A percentile compares a stretch with the other conserved stretches of the same genome.
These are phyloP conservation scores for Pogonus chalceus DNA, from an alignment of 1,140 invertebrate genomes.

Conservation along the genomic window DNA sequence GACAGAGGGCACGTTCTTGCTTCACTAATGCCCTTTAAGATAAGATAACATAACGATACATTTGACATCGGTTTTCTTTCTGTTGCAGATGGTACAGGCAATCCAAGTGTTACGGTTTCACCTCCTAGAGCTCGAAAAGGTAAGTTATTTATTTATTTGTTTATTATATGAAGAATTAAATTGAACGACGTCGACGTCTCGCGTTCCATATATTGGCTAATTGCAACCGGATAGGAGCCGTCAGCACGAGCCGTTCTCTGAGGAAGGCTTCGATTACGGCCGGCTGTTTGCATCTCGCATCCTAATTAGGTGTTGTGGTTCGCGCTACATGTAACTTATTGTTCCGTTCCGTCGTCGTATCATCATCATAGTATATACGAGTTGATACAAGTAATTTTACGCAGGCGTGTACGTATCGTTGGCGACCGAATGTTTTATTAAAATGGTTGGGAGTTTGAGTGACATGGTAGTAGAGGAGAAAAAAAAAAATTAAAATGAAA, in stretches of 20 bases:
- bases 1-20: no score
- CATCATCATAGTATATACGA: neutral
- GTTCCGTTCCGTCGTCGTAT: neutral
- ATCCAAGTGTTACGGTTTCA: conserved; percentile 99
- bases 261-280: neutral
- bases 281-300: no score
- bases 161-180: neutral
- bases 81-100: conserved; percentile 98
- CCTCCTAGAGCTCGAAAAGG: conserved; percentile 99
- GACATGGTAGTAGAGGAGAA: neutral
- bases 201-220: neutral
- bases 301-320: neutral
- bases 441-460: neutral
- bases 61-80: conserved; percentile 37
- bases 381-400: neutral
- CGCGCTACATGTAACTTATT: neutral
- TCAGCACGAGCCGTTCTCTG: no score
- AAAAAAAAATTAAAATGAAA: neutral
- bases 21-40: no score
- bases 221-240: neutral
- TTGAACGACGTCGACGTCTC: neutral
- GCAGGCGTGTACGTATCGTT: no score
- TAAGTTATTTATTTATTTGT: conserved; percentile 45
- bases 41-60: neutral
- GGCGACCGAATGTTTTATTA: neutral